Conservation (phyloP, 2,113 vertebrate genomes). For the Halcyon malimbica region DNA sequence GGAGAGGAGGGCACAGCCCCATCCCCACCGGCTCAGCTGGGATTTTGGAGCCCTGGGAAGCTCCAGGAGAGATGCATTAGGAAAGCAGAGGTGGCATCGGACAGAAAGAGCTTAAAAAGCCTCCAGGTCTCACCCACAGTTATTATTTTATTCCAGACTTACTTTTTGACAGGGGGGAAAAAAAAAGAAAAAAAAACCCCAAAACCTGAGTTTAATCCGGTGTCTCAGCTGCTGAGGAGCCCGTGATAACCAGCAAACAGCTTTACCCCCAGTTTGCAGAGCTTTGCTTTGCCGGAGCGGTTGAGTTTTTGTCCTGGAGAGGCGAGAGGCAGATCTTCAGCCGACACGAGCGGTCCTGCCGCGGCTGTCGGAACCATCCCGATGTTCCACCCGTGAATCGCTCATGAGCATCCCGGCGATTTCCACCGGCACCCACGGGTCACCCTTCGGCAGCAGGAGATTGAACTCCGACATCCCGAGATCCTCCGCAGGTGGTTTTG, state of each 20-base stretch:
- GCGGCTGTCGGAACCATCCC: not conserved
- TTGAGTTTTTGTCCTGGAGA: not conserved
- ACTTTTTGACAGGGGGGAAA: not conserved
- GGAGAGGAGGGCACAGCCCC: not conserved
- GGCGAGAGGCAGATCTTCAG: not conserved
- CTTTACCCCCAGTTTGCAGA: not conserved
- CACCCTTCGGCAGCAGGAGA: not conserved
- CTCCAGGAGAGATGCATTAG: not conserved
- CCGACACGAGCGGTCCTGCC: rapidly evolving
- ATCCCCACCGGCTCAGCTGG: not conserved
- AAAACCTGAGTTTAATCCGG: not conserved
- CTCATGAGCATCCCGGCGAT: rapidly evolving
- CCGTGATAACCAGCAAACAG: not conserved
- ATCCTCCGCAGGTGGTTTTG: not conserved
- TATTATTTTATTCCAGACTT: not conserved
- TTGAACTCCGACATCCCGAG: not conserved
- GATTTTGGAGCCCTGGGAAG: not conserved
- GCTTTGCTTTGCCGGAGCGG: not conserved
- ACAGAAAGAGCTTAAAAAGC: not conserved
- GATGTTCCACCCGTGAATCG: rapidly evolving
- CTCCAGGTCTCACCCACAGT: not conserved
- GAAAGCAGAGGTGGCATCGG: not conserved
- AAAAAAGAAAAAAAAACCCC: not conserved
- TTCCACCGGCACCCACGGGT: not conserved
- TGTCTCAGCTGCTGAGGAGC: not conserved